phyloP scores from a whole-genome alignment of 2,888 invertebrate genomes.

The Pedicia rivosa region DNA sequence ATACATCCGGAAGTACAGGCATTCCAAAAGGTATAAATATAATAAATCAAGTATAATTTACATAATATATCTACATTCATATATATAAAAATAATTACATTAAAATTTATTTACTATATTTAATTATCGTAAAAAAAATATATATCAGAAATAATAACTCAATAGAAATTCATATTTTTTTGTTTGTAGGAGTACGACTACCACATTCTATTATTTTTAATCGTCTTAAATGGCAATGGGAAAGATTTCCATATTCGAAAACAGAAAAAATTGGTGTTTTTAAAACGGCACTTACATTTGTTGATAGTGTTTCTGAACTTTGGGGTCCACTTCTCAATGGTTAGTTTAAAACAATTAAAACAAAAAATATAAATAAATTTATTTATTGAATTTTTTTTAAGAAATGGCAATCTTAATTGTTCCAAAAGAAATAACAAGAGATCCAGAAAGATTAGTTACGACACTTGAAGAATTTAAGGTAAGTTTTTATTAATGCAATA shows the following conservation, averaged over 20 bases:
- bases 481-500: too few relatives aligned
- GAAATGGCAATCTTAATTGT: slow-evolving; percentile 52
- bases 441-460: slow-evolving; percentile 58
- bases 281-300: slow-evolving; percentile 83
- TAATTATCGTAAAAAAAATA: too few relatives aligned
- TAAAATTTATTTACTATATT: neutral
- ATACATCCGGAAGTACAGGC: slow-evolving; percentile 83
- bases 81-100: neutral
- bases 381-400: slow-evolving; percentile 4
- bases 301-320: slow-evolving; percentile 77
- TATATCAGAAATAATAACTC: slow-evolving; percentile 2
- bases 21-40: slow-evolving; percentile 55
- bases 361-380: neutral
- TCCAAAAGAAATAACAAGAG: slow-evolving; percentile 52
- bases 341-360: slow-evolving; percentile 14
- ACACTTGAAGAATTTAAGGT: slow-evolving; percentile 56
- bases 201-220: slow-evolving; percentile 64
- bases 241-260: slow-evolving; percentile 52
- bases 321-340: slow-evolving; percentile 71
- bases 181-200: slow-evolving; percentile 72
- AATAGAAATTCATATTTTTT: slow-evolving; percentile 10
- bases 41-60: neutral
- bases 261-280: slow-evolving; percentile 61
- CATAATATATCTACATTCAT: neutral
- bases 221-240: slow-evolving; percentile 79